Evolutionary conservation across 2,113 vertebrate genomes (phyloP).

Genomic region (Ariopsis seemanni): DNA sequence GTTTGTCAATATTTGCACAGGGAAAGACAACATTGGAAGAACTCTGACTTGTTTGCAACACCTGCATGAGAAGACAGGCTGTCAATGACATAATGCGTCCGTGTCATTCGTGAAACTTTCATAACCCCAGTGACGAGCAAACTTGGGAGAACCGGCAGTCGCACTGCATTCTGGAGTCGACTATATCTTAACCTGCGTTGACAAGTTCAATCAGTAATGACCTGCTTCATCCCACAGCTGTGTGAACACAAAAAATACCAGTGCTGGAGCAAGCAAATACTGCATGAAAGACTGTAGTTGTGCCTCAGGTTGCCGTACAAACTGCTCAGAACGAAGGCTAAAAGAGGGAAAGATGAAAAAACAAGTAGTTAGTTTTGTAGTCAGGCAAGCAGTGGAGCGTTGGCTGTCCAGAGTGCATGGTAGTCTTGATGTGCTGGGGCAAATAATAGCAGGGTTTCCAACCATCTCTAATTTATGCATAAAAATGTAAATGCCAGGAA

Average conservation of each 20-base stretch:
- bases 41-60: slow-evolving; percentile 18
- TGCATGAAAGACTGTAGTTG: neutral
- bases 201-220: neutral
- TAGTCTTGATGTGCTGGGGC: neutral
- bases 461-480: neutral
- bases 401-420: neutral
- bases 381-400: neutral
- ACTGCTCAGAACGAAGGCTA: neutral
- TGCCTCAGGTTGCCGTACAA: neutral
- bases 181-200: slow-evolving; percentile 13
- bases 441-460: neutral
- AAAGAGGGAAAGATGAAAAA: neutral
- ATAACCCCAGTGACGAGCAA: neutral
- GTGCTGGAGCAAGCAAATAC: neutral
- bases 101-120: slow-evolving; percentile 9
- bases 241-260: slow-evolving; percentile 23
- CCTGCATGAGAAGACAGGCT: slow-evolving; percentile 26
- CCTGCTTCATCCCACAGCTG: slow-evolving; percentile 23
- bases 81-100: slow-evolving; percentile 1
- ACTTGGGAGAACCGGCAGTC: neutral
- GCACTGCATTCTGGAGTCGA: neutral
- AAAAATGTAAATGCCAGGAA: neutral
- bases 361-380: neutral
- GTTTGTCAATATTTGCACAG: slow-evolving; percentile 16
- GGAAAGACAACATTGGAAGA: slow-evolving; percentile 2